phyloP scores from a whole-genome alignment of 2,888 invertebrate genomes.

The Schizotus pectinicornis region DNA sequence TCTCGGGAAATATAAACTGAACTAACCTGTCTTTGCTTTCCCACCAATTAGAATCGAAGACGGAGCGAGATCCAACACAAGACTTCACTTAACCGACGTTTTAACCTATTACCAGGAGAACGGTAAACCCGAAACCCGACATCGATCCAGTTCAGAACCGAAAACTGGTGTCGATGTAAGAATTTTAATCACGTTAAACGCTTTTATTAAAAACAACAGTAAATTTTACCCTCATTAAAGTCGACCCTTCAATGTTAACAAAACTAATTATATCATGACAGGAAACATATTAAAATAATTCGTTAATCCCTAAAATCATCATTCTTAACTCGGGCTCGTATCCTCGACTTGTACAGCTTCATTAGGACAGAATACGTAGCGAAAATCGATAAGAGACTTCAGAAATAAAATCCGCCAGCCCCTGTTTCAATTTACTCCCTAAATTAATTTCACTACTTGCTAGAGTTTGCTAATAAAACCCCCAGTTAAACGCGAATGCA shows the following conservation, averaged over 20 bases:
- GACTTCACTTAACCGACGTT: constrained; percentile 25
- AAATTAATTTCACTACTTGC: constrained; percentile 8
- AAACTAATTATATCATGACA: constrained; percentile 26
- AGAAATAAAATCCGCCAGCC: constrained; percentile 18
- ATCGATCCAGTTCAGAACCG: not conserved
- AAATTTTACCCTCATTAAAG: constrained; percentile 20
- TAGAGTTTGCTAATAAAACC: constrained; percentile 13
- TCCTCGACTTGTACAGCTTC: constrained; percentile 8
- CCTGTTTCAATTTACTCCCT: constrained; percentile 11
- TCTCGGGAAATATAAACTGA: constrained; percentile 32
- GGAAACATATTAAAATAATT: constrained; percentile 25
- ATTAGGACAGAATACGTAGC: constrained; percentile 11
- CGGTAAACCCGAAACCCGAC: constrained; percentile 1
- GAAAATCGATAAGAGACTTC: constrained; percentile 18
- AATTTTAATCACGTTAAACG: constrained; percentile 21
- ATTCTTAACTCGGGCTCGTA: constrained; percentile 9
- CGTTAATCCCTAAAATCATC: constrained; percentile 17
- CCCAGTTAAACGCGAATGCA: constrained; percentile 14
- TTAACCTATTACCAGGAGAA: constrained; percentile 13
- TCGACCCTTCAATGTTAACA: constrained; percentile 19
- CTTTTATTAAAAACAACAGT: constrained; percentile 24
- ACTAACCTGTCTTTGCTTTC: constrained; percentile 33
- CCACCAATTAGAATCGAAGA: constrained; percentile 28
- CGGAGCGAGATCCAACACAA: constrained; percentile 19
- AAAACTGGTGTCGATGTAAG: not conserved